Evolutionary conservation across 2,113 vertebrate genomes (phyloP), one percentile per base, ranked within the genome.

Genomic region (Riparia riparia): DNA sequence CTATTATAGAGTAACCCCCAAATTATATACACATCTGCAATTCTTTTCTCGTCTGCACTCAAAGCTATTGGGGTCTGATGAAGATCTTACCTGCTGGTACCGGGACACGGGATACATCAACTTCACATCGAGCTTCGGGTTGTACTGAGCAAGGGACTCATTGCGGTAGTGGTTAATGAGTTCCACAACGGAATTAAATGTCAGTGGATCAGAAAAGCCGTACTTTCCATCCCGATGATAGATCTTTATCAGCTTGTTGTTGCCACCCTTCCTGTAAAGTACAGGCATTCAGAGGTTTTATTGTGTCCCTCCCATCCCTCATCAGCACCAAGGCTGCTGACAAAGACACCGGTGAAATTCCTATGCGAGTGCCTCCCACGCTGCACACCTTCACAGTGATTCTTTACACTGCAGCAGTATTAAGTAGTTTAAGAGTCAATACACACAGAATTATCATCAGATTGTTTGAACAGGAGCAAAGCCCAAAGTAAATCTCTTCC

Each of bases 171-270:
- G 98, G 98, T 98, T 99, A 85, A 99, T 99, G 86, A 99, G 98
- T 70, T 99, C 99, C 97, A 99, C 99, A 24, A 99, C 99, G 1
- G 99, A 99, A 56, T 95, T 98, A 96, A 99, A 99, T 0, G 99
- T 99, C 92, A 99, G 97, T 3, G 99, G 99, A 84, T 99, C 99
- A 45, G 99, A 99, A 97, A 99, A 99, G 89, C 99, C 99, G 0
- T 99, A 99, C 93, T 99, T 99, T 41, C 99, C 99, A 71, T 99
- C 99, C 14, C 97, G 98, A 93, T 99, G 99, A 93, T 99, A 99
- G 95, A 99, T 99, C 98, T 99, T 99, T 90, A 99, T 99, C 96
- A 99, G 97, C 57, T 99, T 99, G 97, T 99, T 99, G 97, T 99
- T 99, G 74, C 99, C 99, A 60, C 99, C 99, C 97, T 99, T 99